Base-by-base conservation (phyloP, 2,888 invertebrate genomes). In the Pogonocherus hispidulus region DNA sequence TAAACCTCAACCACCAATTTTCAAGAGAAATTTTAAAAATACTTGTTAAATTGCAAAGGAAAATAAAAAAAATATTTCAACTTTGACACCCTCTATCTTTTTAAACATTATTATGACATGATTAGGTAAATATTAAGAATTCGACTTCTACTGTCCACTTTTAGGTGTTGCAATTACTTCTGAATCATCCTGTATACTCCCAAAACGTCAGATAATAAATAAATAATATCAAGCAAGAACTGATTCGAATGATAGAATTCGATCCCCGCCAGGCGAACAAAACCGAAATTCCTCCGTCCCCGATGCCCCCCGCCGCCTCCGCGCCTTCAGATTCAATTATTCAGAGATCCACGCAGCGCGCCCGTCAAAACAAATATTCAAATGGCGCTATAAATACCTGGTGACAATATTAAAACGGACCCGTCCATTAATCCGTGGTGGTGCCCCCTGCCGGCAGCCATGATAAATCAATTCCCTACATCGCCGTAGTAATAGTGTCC, bases 361-460 rank as follows among this genome's bases (percentile, higher is more conserved):
- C 72, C 76, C 71, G 76, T 80, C 80, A 83, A 82, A 83, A 84
- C 83, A 83, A 84, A 84, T 83, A 84, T 83, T 84, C 81, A 82
- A 83, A 83, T 80, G 79, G 74, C 78, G 80, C 83, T 84, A 85
- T 85, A 86, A 86, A 86, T 85, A 85, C 82, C 82, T 85, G 85
- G 85, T 85, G 86, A 86, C 85, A 86, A 86, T 86, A 86, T 86
- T 86, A 85, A 84, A 86, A 85, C 84, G 82, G 79, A 83, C 83
- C 80, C 76, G 81, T 81, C 83, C 83, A 84, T 84, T 84, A 84
- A 84, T 84, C 81, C 79, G 83, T 82, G 83, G 83, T 73, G 75
- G 74, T 80, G 72, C 82, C 72, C 79, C 85, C 84, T 78, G 81
- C 73, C 73, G 84, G 70, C 76, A 77, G 77, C 80, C 82, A 84